Evolutionary conservation across 2,113 vertebrate species (phyloP), one percentile per base, ranked within the genome.

Genomic region (Tursiops truncatus): DNA sequence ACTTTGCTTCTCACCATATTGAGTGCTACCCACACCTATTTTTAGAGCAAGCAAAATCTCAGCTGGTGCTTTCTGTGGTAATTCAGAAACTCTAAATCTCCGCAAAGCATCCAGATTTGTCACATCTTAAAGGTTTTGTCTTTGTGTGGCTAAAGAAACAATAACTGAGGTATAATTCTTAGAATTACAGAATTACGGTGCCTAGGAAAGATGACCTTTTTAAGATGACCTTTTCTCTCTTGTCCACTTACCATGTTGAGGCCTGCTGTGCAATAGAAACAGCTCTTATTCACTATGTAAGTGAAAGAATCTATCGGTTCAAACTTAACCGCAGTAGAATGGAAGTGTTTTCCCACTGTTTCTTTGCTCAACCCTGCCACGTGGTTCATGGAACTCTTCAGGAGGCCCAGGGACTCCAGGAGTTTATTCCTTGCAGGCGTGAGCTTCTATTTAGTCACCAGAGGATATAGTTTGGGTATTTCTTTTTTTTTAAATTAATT

Each of bases 381-480:
- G 41, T 62, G 11, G 65, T 95, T 96, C 6, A 2, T 2, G 8
- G 89, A 95, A 74, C 38, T 25, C 4, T 93, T 89, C 63, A 53
- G 2, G 28, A 6, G 3, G 47, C 26, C 1, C 31, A 13, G 2
- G 68, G 23, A 68, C 44, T 63, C 23, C 8, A 79, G 0, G 10
- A 58, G n/a, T 97, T 97, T 93, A 95, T 96, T 97, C 93, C 65
- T 81, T 76, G 44, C 90, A 97, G 96, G 82, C 47, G 38, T 5
- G 0, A 0, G 26, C 38, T 82, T 93, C 58, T 38, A 33, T 65
- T 96, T 25, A 53, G 23, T 86, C 90, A 86, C 89, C 21, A 71
- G 79, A 91, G 77, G 47, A 77, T 73, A 38, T 3, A 79, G 33
- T 91, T 97, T 1, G 1, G 90, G 80, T 71, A 63, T 71, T 93